Evolutionary conservation across 2,113 vertebrate genomes (phyloP).

Genomic region (Anoura caudifer): DNA sequence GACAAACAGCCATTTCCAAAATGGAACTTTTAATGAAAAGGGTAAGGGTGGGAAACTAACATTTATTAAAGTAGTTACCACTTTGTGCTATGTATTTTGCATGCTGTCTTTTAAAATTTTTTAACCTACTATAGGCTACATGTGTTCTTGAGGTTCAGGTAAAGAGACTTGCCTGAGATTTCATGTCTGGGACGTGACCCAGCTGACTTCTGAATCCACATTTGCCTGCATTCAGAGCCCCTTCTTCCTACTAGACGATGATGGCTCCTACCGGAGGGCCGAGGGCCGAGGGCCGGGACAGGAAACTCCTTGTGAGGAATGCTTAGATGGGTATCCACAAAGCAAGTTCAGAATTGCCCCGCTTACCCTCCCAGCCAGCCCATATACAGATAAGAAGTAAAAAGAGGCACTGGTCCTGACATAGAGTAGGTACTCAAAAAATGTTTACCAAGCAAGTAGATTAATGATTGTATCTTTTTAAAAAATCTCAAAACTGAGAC

Average conservation of each 20-base stretch:
- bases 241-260: not conserved
- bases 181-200: not conserved
- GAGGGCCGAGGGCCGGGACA: not conserved
- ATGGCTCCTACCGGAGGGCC: not conserved
- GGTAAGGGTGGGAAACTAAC: not conserved
- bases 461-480: not conserved
- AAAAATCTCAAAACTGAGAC: not conserved
- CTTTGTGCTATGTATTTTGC: not conserved
- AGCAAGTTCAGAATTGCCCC: not conserved
- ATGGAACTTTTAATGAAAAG: not conserved
- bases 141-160: not conserved
- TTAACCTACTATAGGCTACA: not conserved
- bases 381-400: not conserved
- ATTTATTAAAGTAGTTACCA: not conserved
- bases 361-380: not conserved
- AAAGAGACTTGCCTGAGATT: not conserved
- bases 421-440: not conserved
- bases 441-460: not conserved
- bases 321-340: not conserved
- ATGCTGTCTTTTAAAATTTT: not conserved
- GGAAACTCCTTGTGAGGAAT: not conserved
- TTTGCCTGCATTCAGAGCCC: not conserved
- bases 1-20: not conserved
- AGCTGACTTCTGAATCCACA: not conserved
- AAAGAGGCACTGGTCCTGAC: not conserved